Percentiles rank a stretch among this genome's conserved stretches.
Conservation (phyloP, 2,888 invertebrate species). For the Agrenia bidenticulata region DNA sequence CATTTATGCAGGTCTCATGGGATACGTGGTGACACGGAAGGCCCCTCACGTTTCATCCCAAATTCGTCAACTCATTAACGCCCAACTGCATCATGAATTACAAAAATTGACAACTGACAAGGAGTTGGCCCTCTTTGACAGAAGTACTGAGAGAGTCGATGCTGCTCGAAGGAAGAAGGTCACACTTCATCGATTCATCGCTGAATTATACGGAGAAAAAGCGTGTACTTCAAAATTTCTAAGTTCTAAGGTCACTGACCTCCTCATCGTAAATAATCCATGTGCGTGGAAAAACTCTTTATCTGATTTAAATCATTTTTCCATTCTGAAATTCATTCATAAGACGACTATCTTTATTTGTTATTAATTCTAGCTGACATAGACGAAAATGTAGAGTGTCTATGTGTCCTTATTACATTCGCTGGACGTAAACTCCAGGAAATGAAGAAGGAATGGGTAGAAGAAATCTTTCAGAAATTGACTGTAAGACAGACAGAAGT, state of each 20-base stretch:
- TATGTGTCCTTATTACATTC: constrained; percentile 50
- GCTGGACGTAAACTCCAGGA: constrained; percentile 47
- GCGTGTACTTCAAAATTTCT: constrained; percentile 49
- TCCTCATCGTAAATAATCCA: constrained; percentile 40
- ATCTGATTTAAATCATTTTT: no score
- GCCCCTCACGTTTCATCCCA: constrained; percentile 30
- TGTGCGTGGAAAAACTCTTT: constrained; percentile 23
- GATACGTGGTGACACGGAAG: constrained; percentile 37
- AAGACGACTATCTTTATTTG: constrained; percentile 18
- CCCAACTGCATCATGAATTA: constrained; percentile 48
- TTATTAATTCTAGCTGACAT: constrained; percentile 37
- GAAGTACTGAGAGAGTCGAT: constrained; percentile 42
- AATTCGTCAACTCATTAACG: constrained; percentile 44
- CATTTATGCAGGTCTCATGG: constrained; percentile 50
- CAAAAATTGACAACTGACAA: constrained; percentile 48
- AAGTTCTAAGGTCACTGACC: constrained; percentile 43
- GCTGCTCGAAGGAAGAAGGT: constrained; percentile 46
- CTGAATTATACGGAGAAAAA: constrained; percentile 50
- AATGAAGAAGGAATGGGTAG: constrained; percentile 41
- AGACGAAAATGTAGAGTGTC: constrained; percentile 50
- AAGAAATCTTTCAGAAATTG: constrained; percentile 33
- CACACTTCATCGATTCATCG: constrained; percentile 49
- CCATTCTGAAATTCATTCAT: no score
- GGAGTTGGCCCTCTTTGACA: constrained; percentile 46
- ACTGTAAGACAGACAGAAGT: constrained; percentile 31